A percentile compares a stretch with the other conserved stretches of the same genome.
These are phyloP conservation scores for Aulostomus chinensis DNA, from an alignment of 2,797 vertebrate genomes.

Conservation along the genomic window DNA sequence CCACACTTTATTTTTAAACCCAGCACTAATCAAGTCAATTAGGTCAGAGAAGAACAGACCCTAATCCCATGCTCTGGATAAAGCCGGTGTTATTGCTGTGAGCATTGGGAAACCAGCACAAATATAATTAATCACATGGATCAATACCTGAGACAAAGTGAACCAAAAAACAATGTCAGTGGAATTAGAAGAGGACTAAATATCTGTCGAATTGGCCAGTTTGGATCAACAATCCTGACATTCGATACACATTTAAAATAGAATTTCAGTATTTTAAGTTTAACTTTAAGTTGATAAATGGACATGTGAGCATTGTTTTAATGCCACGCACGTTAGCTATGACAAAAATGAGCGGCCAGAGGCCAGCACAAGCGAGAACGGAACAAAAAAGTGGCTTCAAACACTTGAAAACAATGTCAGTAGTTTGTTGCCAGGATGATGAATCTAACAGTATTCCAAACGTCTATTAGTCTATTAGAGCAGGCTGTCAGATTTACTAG, in stretches of 20 bases:
- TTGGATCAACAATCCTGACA: no score
- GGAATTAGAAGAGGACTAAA: no score
- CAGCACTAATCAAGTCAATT: conserved; percentile 78
- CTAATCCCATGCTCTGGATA: conserved; percentile 63
- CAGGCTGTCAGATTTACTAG: conserved; percentile 61
- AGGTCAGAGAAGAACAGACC: conserved; percentile 70
- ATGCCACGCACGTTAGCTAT: no score
- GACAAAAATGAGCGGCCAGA: not conserved
- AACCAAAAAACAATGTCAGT: no score
- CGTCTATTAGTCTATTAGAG: conserved; percentile 56
- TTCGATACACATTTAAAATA: no score
- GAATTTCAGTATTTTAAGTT: no score
- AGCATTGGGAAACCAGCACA: conserved; percentile 35
- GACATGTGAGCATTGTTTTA: no score
- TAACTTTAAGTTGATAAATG: no score
- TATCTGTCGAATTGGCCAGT: no score
- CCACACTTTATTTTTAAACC: conserved; percentile 79
- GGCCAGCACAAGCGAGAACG: not conserved
- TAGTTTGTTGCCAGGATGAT: conserved; percentile 36
- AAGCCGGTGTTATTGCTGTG: conserved; percentile 41
- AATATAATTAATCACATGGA: conserved; percentile 39
- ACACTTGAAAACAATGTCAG: conserved; percentile 13
- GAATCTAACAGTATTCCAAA: conserved; percentile 28
- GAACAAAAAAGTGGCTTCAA: not conserved
- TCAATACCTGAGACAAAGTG: conserved; percentile 19